Evolutionary conservation across 2,888 invertebrate genomes (phyloP).

Genomic region (Deilephila porcellus): DNA sequence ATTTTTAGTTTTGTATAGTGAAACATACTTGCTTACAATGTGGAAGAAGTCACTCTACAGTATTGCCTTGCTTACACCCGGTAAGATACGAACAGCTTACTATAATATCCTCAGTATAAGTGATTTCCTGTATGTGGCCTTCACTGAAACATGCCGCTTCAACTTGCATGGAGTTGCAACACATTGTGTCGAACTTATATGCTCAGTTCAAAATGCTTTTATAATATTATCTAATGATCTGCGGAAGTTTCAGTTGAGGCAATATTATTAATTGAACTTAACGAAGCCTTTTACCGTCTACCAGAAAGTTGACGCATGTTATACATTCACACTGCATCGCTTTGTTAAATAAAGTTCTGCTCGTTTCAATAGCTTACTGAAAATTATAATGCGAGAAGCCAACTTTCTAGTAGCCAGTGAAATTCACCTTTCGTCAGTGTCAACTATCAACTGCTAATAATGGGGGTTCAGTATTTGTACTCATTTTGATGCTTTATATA

Average conservation of each 20-base stretch:
- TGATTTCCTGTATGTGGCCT: conserved; percentile 77
- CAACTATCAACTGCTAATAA: conserved; percentile 80
- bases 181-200: conserved; percentile 18
- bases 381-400: conserved; percentile 43
- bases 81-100: conserved; percentile 84
- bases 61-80: conserved; percentile 84
- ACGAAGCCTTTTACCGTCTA: conserved; percentile 72
- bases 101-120: conserved; percentile 83
- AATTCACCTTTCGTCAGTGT: conserved; percentile 71
- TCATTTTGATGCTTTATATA: conserved; percentile 63
- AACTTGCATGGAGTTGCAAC: conserved; percentile 56
- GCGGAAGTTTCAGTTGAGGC: conserved; percentile 78
- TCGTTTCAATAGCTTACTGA: conserved; percentile 14
- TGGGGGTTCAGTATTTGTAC: conserved; percentile 71
- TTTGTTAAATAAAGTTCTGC: conserved; percentile 29
- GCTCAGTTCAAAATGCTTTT: conserved; percentile 34
- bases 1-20: conserved; percentile 83
- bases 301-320: conserved; percentile 67
- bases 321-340: conserved; percentile 33
- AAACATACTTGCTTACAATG: conserved; percentile 83
- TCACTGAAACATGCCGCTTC: conserved; percentile 74
- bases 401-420: conserved; percentile 67
- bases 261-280: conserved; percentile 65
- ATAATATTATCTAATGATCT: conserved; percentile 45
- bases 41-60: conserved; percentile 85